Evolutionary conservation across 1,140 invertebrate species (phyloP), one percentile per base, ranked within the genome.

Genomic region (Formica selysi): DNA sequence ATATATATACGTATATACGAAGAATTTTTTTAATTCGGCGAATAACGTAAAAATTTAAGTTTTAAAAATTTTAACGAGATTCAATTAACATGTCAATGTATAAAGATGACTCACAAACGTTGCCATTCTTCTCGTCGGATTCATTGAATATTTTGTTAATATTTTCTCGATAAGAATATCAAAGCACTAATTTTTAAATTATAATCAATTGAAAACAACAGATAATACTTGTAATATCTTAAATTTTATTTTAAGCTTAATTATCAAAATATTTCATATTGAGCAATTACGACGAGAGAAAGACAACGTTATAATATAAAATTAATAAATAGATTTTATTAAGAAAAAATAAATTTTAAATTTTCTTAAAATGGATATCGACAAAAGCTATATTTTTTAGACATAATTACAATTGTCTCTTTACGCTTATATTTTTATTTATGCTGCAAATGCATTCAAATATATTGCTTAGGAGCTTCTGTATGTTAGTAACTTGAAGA

Each of bases 11-110:
- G 16, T 76, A 41, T 32, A 57, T 73, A 78, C 76, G 76, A 83
- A 32, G 78, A 89, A 86, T 89, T 73, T 74, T 73, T 86, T 38
- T 61, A 76, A 74, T 84, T 84, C 36, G 36, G 38, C 32, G 41
- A 76, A 71, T n/a, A n/a, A 65, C 51, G 13, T 19, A 59, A 73
- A 13, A 61, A 22, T 44, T 19, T 51, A 73, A 6, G 2, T 62
- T 65, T 32, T 11, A 10, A 11, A 38, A 78, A 44, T 54, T 51
- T 78, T 41, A 26, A 44, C 13, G 10, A 44, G 4, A 19, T 67
- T 67, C 16, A 68, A 4, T 36, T n/a, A 29, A 36, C 65, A 19
- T 16, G 38, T 62, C 11, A 1, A 6, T 8, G 3, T 5, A 26
- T 22, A 10, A 32, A 51, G 8, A 16, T 78, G 44, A 48, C 6